Evolutionary conservation across 1,140 invertebrate species (phyloP).

Genomic region (Drosophila tsacasi): DNA sequence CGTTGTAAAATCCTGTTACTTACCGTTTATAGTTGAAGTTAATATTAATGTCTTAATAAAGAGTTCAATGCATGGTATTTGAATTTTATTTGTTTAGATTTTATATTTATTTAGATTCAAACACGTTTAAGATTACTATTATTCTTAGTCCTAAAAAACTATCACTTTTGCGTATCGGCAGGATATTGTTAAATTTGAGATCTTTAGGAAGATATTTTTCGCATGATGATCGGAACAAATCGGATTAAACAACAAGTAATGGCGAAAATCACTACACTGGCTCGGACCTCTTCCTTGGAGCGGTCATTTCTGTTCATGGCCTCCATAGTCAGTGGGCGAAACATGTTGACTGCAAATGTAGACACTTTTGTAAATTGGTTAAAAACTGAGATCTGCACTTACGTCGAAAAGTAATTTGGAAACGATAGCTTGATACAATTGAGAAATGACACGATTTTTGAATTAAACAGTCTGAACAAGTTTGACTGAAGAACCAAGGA

Average conservation of each 20-base stretch:
- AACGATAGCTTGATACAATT: background rate
- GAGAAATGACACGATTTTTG: background rate
- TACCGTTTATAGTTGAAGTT: too few species aligned
- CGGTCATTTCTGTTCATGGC: conserved; percentile 10
- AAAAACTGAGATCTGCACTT: background rate
- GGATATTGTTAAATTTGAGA: background rate
- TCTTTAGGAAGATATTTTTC: conserved; percentile 21
- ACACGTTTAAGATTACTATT: too few species aligned
- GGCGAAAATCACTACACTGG: conserved; percentile 51
- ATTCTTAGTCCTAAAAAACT: background rate
- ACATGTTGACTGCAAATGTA: conserved; percentile 43
- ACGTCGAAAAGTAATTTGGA: conserved; percentile 18
- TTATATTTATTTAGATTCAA: background rate
- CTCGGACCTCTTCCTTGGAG: conserved; percentile 53
- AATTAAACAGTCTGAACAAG: background rate
- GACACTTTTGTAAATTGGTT: background rate
- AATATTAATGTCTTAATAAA: too few species aligned
- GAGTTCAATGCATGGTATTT: background rate
- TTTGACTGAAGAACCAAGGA: background rate
- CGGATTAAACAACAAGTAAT: conserved; percentile 50
- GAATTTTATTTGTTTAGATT: background rate
- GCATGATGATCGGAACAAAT: conserved; percentile 37
- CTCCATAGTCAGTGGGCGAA: conserved; percentile 44
- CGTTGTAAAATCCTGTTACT: too few species aligned
- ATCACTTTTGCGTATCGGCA: background rate